Percentiles rank a stretch among this genome's conserved stretches.
Conservation (phyloP, 2,888 invertebrate genomes). For the Helicoverpa assulta region DNA sequence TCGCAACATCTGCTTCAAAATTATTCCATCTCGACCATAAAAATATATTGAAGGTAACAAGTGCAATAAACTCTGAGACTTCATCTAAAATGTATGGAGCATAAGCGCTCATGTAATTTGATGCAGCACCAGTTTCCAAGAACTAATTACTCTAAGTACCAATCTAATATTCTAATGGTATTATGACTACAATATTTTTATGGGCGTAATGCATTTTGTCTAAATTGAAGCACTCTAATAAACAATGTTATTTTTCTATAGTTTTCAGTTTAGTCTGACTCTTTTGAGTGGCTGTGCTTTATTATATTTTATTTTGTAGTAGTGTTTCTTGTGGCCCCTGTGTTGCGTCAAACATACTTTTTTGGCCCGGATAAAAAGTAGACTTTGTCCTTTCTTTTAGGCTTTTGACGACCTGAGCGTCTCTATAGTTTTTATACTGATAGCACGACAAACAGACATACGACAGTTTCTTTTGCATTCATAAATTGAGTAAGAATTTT, state of each 20-base stretch:
- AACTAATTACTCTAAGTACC: constrained; percentile 46
- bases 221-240: constrained; percentile 18
- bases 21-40: constrained; percentile 20
- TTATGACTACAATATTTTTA: constrained; percentile 24
- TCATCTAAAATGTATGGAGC: constrained; percentile 49
- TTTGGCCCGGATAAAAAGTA: no score
- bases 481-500: constrained; percentile 9
- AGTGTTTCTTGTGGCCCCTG: no score
- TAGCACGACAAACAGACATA: no score
- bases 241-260: constrained; percentile 5
- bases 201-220: constrained; percentile 25
- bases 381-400: no score
- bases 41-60: constrained; percentile 16
- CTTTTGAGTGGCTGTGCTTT: no score
- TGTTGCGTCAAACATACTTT: no score
- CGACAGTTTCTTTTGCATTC: no score
- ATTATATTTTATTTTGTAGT: no score
- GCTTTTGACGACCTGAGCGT: no score
- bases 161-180: constrained; percentile 27
- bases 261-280: no score
- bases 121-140: constrained; percentile 35
- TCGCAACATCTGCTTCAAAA: constrained; percentile 32
- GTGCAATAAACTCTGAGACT: constrained; percentile 43
- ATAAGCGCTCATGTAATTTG: constrained; percentile 43
- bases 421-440: no score